phyloP scores from a whole-genome alignment of 1,140 invertebrate genomes.

The Sweltsa coloradensis region DNA sequence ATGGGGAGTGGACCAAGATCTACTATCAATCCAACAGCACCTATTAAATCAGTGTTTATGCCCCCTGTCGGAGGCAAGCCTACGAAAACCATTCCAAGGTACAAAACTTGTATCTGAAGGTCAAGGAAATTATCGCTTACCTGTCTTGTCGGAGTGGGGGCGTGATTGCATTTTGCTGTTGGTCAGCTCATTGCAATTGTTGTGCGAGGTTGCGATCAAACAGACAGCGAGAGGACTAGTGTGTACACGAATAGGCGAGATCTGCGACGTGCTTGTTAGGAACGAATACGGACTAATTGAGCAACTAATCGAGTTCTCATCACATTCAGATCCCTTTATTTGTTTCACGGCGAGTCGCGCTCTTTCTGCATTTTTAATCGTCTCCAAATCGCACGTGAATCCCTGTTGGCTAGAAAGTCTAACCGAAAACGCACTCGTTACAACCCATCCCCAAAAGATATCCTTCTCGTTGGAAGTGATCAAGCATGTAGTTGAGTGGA shows the following conservation, averaged over 20 bases:
- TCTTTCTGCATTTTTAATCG: slow-evolving; percentile 67
- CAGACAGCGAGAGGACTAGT: slow-evolving; percentile 68
- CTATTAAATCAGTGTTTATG: slow-evolving; percentile 64
- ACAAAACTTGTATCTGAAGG: slow-evolving; percentile 21
- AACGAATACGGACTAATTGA: slow-evolving; percentile 72
- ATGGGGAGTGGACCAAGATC: slow-evolving; percentile 1
- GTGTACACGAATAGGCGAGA: slow-evolving; percentile 61
- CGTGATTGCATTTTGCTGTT: slow-evolving; percentile 57
- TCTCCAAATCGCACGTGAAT: slow-evolving; percentile 66
- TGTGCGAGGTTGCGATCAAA: slow-evolving; percentile 73
- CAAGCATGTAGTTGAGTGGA: slow-evolving; percentile 75
- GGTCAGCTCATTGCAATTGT: slow-evolving; percentile 64
- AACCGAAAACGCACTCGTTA: slow-evolving; percentile 34
- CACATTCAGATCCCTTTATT: slow-evolving; percentile 64
- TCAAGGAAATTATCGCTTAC: slow-evolving; percentile 35
- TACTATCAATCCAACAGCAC: slow-evolving; percentile 15
- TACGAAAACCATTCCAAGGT: slow-evolving; percentile 54
- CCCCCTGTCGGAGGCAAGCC: slow-evolving; percentile 51
- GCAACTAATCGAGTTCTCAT: slow-evolving; percentile 65
- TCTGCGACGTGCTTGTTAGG: slow-evolving; percentile 63
- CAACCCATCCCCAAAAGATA: slow-evolving; percentile 58
- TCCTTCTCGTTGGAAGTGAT: slow-evolving; percentile 73
- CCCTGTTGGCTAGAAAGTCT: slow-evolving; percentile 61
- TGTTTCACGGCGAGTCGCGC: slow-evolving; percentile 67
- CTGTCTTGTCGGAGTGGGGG: slow-evolving; percentile 53